These are phyloP conservation scores for Oncorhynchus nerka DNA, from an alignment of 2,113 vertebrate species.

Conservation along the genomic window DNA sequence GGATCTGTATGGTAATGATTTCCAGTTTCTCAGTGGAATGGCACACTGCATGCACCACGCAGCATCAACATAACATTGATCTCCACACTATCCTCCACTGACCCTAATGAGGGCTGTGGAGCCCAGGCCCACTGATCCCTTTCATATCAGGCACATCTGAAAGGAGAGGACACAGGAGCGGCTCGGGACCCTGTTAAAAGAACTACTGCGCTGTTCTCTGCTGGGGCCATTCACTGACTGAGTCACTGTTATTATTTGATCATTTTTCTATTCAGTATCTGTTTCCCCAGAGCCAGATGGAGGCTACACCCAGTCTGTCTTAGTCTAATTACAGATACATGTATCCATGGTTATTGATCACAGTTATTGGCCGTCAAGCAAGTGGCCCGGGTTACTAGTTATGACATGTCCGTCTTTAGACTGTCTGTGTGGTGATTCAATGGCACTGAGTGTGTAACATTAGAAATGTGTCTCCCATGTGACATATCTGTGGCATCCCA, in stretches of 20 bases:
- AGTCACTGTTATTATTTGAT: not conserved
- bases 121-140: not conserved
- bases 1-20: not conserved
- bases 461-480: not conserved
- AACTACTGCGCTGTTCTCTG: not conserved
- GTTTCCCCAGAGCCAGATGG: too few relatives aligned
- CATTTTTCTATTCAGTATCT: not conserved
- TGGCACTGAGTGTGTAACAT: too few relatives aligned
- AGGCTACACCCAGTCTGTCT: not conserved
- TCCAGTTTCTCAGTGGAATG: not conserved
- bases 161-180: not conserved
- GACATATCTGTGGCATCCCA: not conserved
- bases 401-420: too few relatives aligned
- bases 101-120: constrained; percentile 8
- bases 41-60: not conserved
- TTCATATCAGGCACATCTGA: not conserved
- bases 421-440: too few relatives aligned
- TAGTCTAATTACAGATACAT: not conserved
- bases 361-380: not conserved
- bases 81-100: not conserved
- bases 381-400: not conserved
- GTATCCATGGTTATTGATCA: not conserved
- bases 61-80: constrained; percentile 15
- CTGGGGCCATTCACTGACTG: too few relatives aligned
- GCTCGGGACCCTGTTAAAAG: not conserved